Evolutionary conservation across 2,113 vertebrate genomes (phyloP), one percentile per base, ranked within the genome.

Genomic region (Diadophis punctatus): DNA sequence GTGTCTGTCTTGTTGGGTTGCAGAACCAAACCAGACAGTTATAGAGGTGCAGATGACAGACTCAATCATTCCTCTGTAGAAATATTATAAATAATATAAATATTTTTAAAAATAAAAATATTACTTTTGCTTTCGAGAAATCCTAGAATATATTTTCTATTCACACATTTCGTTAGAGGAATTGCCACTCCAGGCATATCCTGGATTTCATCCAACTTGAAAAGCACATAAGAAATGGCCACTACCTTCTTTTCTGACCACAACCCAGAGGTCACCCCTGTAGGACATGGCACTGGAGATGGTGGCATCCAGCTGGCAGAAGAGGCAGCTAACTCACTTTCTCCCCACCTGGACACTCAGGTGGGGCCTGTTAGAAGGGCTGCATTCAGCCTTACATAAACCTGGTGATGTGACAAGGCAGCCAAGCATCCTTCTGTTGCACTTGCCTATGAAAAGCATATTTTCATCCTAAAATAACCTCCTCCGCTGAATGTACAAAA

Each of bases 381-480:
- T 60, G 34, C 23, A 46, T 39, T 84, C 18, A 43, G 25, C 12
- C 55, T 87, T 92, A 63, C 94, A 30, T 7, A 1, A 58, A 14
- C 34, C 49, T 63, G 23, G 88, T 92, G 90, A 25, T 46, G 52
- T 87, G 34, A 68, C 87, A 9, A 94, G 92, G 90, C 86, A 93
- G 14, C 55, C 84, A 5, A 7, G 2, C 22, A 14, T 94, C 93
- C 80, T 74, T 74, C 55, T 49, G 53, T 92, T 7, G 14, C 14
- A 51, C 74, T 96, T 90, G 56, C 96, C 95, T 92, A 74, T 91
- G 92, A 39, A 43, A 8, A 94, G 92, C 91, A 91, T 94, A 48
- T 18, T 91, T 94, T 93, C 95, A 95, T 94, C 97, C 92, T 58
- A 95, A 94, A 96, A 96, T 95, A 97, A 95, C 96, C 88, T 1